Evolutionary conservation across 1,140 invertebrate species (phyloP).

Genomic region (Hesperophylax magnus): DNA sequence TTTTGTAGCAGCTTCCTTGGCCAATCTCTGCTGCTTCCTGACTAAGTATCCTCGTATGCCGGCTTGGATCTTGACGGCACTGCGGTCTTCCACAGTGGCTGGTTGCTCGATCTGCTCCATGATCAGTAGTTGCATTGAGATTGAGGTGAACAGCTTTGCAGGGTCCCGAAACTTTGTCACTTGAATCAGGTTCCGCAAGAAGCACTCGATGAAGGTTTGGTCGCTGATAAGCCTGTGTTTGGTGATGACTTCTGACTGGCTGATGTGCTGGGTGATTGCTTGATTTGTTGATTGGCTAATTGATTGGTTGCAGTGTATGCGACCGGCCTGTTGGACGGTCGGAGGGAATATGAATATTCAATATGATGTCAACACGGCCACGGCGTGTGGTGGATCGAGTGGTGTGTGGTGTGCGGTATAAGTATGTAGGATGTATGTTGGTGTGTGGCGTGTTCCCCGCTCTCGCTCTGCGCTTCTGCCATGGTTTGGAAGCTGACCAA

Average conservation of each 20-base stretch:
- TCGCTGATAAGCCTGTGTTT: neutral
- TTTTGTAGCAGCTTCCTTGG: conserved; percentile 72
- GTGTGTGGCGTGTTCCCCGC: conserved; percentile 7
- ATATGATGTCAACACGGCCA: conserved; percentile 16
- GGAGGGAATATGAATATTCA: neutral
- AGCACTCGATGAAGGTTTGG: too few species aligned
- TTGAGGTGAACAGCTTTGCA: neutral
- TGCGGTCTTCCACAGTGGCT: conserved; percentile 71
- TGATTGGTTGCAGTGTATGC: neutral
- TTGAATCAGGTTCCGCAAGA: too few species aligned
- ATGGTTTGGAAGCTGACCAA: conserved; percentile 26
- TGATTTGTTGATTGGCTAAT: neutral
- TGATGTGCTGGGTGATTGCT: neutral
- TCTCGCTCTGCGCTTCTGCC: conserved; percentile 30
- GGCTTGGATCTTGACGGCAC: conserved; percentile 84
- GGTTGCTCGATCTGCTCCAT: conserved; percentile 38
- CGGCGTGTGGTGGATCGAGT: too few species aligned
- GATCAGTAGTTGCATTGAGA: conserved; percentile 10
- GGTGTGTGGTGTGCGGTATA: too few species aligned
- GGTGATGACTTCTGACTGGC: neutral
- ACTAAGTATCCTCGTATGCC: conserved; percentile 81
- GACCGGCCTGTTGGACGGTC: neutral
- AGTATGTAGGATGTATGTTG: too few species aligned
- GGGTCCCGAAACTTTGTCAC: neutral
- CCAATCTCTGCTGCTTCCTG: conserved; percentile 73